Base-by-base conservation (phyloP, 2,113 vertebrate genomes). In the Dolichotis patagonum region DNA sequence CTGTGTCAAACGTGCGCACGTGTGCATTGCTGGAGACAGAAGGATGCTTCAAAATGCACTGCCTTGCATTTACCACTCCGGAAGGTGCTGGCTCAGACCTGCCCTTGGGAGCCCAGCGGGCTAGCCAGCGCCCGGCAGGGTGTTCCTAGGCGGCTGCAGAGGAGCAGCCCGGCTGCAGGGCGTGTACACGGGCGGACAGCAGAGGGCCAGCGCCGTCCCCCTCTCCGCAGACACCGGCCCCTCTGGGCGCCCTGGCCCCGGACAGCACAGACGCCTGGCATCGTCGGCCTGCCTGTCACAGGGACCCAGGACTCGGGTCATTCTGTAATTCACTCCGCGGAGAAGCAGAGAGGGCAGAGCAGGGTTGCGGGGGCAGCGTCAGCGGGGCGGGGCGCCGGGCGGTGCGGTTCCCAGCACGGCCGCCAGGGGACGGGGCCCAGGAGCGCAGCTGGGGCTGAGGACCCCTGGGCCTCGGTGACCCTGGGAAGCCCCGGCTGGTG, bases 171-270 rank as follows among this genome's bases (percentile, higher is more conserved):
- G 9, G 20, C 41, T 20, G 13, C 20, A 1, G 2, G 38, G 49
- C 5, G 1, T 17, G 32, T 9, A 11, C n/a, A 1, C 1, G 2
- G 56, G 32, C 2, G 1, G 30, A 7, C 54, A n/a, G 32, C 65
- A 28, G 19, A 35, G 46, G 46, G 43, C 67, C 26, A 6, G 8
- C 13, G 24, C 88, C 54, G 67, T 30, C 12, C 16, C 73, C 52
- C 90, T 52, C 28, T 87, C 35, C 13, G 9, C 88, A 43, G n/a
- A 65, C 77, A 32, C 32, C 35, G 4, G 10, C 30, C 35, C 17
- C 30, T 3, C n/a, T 41, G 85, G 17, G 38, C 6, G 24, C 67
- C 54, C 67, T 58, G 73, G 73, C 35, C 56, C 38, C 3, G 22
- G 67, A 65, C 7, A 73, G 30, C 10, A 62, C 30, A 52, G 22